Evolutionary conservation across 1,140 invertebrate genomes (phyloP), one percentile per base, ranked within the genome.

Genomic region (Uloborus diversus): DNA sequence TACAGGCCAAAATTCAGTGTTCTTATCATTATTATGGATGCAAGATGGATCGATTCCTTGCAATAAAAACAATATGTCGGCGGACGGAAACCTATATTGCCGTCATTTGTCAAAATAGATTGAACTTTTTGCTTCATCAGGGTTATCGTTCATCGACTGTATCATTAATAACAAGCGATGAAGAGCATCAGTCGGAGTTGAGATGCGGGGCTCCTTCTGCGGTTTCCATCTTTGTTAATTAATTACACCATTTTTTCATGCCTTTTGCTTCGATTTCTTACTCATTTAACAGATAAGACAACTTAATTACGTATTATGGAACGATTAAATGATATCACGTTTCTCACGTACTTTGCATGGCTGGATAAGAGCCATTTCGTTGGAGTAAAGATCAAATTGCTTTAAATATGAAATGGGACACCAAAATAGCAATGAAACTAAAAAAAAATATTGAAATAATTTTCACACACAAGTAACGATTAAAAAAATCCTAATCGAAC

Each of bases 41-140:
- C 23, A 70, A 56, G 68, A 70, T 70, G 68, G 53, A 70, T 70
- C 30, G 32, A 28, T 37, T 53, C 49, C 42, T 57, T 57, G 47
- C 28, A 33, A 33, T 20, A 70, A 57, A 70, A 70, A 70, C 68
- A 70, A 70, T 70, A 70, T 70, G n/a, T 33, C 56, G 37, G 57
- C 28, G 23, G 42, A 33, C 5, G 66, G 51, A 70, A 53, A 56
- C 51, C 49, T 70, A 70, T 70, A 70, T 70, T 70, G 68, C 51
- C 13, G 53, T 70, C 68, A 70, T 70, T 70, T 70, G 68, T 70
- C 68, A 70, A 70, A 53, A 70, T 37, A 70, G 68, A 70, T 70
- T 70, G 68, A 70, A 70, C 56, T 17, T 4, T 53, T 70, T 53
- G 49, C 65, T 68, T 28, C 47, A n/a, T 56, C 37, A 56, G n/a